These are phyloP conservation scores for Solenopsis invicta DNA, from an alignment of 1,140 invertebrate species.

Conservation along the genomic window DNA sequence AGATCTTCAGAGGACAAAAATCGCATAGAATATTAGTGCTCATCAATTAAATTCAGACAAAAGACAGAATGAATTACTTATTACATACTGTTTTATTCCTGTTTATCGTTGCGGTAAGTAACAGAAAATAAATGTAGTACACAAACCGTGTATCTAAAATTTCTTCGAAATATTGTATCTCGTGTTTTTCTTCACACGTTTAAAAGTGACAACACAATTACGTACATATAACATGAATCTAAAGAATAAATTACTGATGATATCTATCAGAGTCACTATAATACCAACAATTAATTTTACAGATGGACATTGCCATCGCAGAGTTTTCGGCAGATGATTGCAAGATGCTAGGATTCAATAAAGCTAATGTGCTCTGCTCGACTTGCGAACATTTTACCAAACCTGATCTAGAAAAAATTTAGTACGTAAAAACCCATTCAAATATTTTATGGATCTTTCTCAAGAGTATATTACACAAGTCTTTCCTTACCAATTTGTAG, in stretches of 20 bases:
- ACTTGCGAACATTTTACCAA: conserved; percentile 95
- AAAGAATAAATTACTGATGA: neutral
- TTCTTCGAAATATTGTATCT: neutral
- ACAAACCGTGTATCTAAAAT: neutral
- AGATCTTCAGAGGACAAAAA: neutral
- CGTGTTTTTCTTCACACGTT: neutral
- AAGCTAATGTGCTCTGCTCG: conserved; percentile 94
- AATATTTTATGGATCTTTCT: neutral
- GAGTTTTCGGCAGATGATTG: conserved; percentile 94
- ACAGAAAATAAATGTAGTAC: neutral
- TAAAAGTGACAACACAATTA: neutral
- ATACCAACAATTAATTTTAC: neutral
- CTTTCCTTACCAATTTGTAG: conserved; percentile 21
- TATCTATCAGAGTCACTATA: neutral
- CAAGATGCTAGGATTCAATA: conserved; percentile 94
- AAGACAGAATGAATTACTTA: conserved; percentile 12
- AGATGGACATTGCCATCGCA: conserved; percentile 68
- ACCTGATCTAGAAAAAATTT: conserved; percentile 91
- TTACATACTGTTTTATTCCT: neutral
- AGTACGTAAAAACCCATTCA: conserved; percentile 84
- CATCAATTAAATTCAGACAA: neutral
- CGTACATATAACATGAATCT: neutral
- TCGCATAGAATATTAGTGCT: neutral
- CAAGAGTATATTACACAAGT: neutral
- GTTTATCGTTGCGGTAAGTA: conserved; percentile 1